phyloP scores from a whole-genome alignment of 2,888 invertebrate species.

The Mellilla xanthometata region DNA sequence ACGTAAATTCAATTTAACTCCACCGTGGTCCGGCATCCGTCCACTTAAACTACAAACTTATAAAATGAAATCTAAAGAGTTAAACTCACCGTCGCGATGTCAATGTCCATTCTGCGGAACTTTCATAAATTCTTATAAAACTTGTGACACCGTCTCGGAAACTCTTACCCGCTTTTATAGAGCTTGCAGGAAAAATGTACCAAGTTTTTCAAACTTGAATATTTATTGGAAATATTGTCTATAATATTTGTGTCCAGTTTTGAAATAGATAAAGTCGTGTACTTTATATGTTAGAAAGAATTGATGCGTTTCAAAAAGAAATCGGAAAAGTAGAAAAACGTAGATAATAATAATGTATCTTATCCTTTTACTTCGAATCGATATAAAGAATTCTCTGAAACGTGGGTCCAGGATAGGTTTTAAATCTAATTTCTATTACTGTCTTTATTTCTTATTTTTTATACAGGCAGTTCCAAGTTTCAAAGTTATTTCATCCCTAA shows the following conservation, averaged over 20 bases:
- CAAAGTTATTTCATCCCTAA: no score
- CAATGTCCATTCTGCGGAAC: slow-evolving; percentile 45
- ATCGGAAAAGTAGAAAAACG: no score
- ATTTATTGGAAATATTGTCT: slow-evolving; percentile 29
- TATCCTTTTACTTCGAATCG: no score
- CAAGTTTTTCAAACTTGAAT: slow-evolving; percentile 24
- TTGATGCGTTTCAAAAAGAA: no score
- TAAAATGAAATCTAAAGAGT: slow-evolving; percentile 44
- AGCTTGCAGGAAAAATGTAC: slow-evolving; percentile 27
- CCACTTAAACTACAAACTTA: slow-evolving; percentile 35
- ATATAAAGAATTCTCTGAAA: no score
- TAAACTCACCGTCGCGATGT: slow-evolving; percentile 47
- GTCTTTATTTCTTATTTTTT: no score
- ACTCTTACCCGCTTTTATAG: slow-evolving; percentile 24
- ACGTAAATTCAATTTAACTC: slow-evolving; percentile 22
- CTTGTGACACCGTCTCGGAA: slow-evolving; percentile 44
- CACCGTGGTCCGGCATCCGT: slow-evolving; percentile 22
- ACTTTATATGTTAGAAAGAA: no score
- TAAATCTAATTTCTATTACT: no score
- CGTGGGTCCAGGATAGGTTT: no score
- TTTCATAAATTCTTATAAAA: slow-evolving; percentile 50
- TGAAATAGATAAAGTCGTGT: no score
- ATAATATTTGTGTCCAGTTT: neutral
- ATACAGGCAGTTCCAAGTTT: no score
- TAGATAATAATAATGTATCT: no score